Evolutionary conservation across 2,113 vertebrate genomes (phyloP).

Genomic region (Oryzias melastigma): DNA sequence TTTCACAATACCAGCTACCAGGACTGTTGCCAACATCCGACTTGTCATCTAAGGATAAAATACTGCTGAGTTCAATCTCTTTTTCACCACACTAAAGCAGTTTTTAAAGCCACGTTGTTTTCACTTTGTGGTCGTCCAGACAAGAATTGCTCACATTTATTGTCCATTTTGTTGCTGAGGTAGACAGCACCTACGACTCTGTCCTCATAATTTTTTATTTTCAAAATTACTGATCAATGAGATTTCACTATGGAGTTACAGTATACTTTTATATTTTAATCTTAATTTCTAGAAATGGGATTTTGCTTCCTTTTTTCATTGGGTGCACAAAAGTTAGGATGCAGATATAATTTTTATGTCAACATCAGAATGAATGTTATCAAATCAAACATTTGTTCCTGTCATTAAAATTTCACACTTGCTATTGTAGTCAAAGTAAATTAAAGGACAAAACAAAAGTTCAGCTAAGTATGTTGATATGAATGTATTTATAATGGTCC

Average conservation of each 20-base stretch:
- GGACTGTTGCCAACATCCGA: conserved; percentile 3
- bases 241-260: not conserved
- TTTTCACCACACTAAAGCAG: conserved; percentile 5
- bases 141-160: not conserved
- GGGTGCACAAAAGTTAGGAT: too few species aligned
- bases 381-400: too few species aligned
- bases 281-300: too few species aligned
- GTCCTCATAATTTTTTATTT: not conserved
- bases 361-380: too few species aligned
- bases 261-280: too few species aligned
- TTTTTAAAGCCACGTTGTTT: conserved; percentile 3
- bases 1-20: conserved; percentile 20
- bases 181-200: not conserved
- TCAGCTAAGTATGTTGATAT: too few species aligned
- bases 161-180: not conserved
- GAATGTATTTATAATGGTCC: too few species aligned
- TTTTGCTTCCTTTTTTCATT: too few species aligned
- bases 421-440: too few species aligned
- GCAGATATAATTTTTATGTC: too few species aligned
- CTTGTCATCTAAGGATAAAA: conserved; percentile 36
- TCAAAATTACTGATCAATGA: not conserved
- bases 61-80: conserved; percentile 11
- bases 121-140: conserved; percentile 5
- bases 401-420: too few species aligned
- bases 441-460: too few species aligned